Conservation (phyloP, 1,140 invertebrate species). For the Calosoma granatense region DNA sequence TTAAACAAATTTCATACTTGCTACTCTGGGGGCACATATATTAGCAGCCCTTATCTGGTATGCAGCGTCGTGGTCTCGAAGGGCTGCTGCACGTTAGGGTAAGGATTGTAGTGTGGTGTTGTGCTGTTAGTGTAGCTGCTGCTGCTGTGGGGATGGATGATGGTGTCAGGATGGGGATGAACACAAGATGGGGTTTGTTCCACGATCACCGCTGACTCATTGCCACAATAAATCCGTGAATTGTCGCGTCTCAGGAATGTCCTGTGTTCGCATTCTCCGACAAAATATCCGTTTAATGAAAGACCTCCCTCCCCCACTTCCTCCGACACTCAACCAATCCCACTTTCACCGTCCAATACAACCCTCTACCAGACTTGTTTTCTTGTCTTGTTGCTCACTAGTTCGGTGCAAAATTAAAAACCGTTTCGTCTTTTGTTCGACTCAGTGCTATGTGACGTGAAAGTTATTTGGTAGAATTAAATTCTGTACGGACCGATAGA, state of each 20-base stretch:
- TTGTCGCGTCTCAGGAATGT: neutral
- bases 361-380: neutral
- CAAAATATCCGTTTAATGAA: slow-evolving; percentile 5
- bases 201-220: slow-evolving; percentile 3
- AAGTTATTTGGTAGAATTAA: neutral
- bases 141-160: neutral
- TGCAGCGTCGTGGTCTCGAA: neutral
- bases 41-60: slow-evolving; percentile 7
- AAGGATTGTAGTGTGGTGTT: no score
- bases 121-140: no score
- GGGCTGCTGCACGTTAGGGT: no score
- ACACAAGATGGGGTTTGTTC: neutral
- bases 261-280: neutral
- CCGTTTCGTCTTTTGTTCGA: neutral
- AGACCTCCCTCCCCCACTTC: neutral
- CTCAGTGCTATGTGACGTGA: no score
- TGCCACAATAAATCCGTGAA: slow-evolving; percentile 4
- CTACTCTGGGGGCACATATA: neutral
- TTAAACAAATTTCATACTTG: slow-evolving; percentile 4
- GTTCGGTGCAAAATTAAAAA: neutral
- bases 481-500: neutral
- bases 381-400: neutral
- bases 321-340: no score
- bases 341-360: no score
- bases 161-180: neutral